Conservation (phyloP, 2,888 invertebrate species). For the Himalopsyche kuldschensis region DNA sequence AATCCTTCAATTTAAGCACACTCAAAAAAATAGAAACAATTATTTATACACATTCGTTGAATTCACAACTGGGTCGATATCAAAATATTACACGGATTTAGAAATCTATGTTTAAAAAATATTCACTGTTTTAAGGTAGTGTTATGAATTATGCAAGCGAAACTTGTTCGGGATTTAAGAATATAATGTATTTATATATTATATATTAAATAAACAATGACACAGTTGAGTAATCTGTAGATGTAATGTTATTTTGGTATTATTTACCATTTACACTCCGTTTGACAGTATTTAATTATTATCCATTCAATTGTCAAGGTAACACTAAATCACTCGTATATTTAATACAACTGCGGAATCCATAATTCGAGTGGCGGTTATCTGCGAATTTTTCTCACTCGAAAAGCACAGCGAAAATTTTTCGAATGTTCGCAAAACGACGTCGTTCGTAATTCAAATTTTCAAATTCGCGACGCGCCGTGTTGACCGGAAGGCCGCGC, state of each 20-base stretch:
- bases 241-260: neutral
- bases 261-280: neutral
- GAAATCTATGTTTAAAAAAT: neutral
- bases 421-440: neutral
- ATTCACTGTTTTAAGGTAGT: neutral
- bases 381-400: neutral
- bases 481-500: conserved; percentile 28
- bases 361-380: neutral
- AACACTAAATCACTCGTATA: neutral
- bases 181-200: neutral
- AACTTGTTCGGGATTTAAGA: neutral
- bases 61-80: neutral
- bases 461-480: conserved; percentile 5
- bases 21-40: neutral
- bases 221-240: neutral
- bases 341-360: neutral
- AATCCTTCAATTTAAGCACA: neutral
- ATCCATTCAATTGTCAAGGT: neutral
- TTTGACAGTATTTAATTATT: neutral
- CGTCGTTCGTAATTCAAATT: neutral
- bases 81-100: neutral
- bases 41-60: neutral
- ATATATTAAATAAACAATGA: neutral
- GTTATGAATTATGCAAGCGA: too few species aligned
- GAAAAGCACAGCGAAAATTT: neutral